These are phyloP conservation scores for Equus przewalskii DNA, from an alignment of 2,113 vertebrate species.

Conservation along the genomic window DNA sequence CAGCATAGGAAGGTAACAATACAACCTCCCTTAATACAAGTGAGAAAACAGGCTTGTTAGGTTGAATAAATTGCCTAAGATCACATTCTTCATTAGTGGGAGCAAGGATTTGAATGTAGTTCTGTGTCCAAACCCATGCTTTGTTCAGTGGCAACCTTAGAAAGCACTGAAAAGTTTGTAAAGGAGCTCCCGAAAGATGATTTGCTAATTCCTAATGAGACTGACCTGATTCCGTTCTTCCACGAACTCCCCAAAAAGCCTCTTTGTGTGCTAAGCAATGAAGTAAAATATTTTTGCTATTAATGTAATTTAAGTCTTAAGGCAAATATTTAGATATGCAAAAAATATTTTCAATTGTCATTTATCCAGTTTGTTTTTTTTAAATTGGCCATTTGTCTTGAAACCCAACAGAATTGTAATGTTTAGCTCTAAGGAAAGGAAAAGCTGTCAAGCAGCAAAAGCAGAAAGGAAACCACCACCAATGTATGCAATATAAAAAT, in stretches of 20 bases:
- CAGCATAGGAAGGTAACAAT: neutral
- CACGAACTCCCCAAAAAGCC: neutral
- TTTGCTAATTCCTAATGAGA: neutral
- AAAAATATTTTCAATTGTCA: neutral
- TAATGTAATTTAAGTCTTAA: conserved; percentile 24
- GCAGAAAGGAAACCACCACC: neutral
- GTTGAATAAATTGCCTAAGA: neutral
- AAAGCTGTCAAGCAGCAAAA: conserved; percentile 5
- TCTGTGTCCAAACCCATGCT: neutral
- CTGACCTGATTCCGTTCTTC: neutral
- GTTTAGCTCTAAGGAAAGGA: neutral
- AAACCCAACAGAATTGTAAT: neutral
- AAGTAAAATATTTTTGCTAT: neutral
- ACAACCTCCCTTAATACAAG: neutral
- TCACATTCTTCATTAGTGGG: neutral
- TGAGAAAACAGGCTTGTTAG: neutral
- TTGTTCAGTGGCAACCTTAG: neutral
- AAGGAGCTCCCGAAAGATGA: neutral
- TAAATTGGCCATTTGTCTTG: neutral
- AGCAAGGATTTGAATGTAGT: neutral
- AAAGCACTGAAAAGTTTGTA: neutral
- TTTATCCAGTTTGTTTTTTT: neutral
- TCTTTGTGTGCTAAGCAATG: neutral
- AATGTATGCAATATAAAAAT: neutral
- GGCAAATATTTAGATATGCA: neutral